These are phyloP conservation scores for Anolis carolinensis DNA, from an alignment of 2,113 vertebrate species.

Conservation along the genomic window DNA sequence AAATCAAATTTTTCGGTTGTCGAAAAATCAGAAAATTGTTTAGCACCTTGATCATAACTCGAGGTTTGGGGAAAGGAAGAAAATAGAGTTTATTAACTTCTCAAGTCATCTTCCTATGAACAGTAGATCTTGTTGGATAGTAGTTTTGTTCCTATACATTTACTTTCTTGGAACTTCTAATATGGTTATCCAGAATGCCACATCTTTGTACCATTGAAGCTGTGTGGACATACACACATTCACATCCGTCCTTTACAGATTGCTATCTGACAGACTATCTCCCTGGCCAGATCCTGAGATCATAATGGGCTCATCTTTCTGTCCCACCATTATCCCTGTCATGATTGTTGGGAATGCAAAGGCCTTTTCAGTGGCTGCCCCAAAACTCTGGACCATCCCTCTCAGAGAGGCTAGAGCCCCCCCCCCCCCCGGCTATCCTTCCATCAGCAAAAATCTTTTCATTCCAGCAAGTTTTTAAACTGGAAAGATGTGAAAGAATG, in stretches of 20 bases:
- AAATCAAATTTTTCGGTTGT: constrained; percentile 29
- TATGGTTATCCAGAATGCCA: background rate
- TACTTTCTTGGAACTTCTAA: background rate
- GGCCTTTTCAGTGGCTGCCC: too few relatives aligned
- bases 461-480: too few relatives aligned
- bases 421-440: too few relatives aligned
- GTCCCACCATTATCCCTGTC: too few relatives aligned
- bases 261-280: background rate
- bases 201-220: background rate
- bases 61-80: background rate
- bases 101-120: background rate
- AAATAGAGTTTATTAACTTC: background rate
- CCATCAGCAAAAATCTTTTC: too few relatives aligned
- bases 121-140: background rate
- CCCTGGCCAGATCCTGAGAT: too few relatives aligned
- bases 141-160: background rate
- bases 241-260: background rate
- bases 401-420: too few relatives aligned
- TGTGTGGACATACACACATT: too few relatives aligned
- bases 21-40: constrained; percentile 17
- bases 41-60: background rate
- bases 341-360: too few relatives aligned
- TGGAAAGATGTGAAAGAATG: too few relatives aligned
- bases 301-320: too few relatives aligned
- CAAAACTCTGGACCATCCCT: too few relatives aligned